phyloP scores from a whole-genome alignment of 2,888 invertebrate genomes.

The Pocota personata region DNA sequence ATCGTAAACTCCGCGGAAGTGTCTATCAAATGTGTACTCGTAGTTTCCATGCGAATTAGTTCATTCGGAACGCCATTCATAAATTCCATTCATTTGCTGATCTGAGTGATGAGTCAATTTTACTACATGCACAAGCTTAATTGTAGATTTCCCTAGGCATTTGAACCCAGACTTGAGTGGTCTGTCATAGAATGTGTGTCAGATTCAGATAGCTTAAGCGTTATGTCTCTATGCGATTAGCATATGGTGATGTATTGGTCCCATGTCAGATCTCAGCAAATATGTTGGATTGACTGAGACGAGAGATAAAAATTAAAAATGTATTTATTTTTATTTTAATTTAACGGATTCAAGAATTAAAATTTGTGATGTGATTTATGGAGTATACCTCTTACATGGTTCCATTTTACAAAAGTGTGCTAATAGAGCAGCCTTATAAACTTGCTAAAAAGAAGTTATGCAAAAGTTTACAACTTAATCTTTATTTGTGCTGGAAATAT shows the following conservation, averaged over 20 bases:
- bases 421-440: not conserved
- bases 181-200: constrained; percentile 27
- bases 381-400: not conserved
- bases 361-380: constrained; percentile 10
- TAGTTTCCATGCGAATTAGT: constrained; percentile 25
- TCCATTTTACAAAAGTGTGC: constrained; percentile 3
- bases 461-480: not conserved
- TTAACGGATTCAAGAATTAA: constrained; percentile 2
- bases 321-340: not conserved
- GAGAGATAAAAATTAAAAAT: not conserved
- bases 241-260: constrained; percentile 15
- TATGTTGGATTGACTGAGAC: not conserved
- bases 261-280: not conserved
- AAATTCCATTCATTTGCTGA: constrained; percentile 53
- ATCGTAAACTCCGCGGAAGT: constrained; percentile 52
- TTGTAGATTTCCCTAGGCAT: constrained; percentile 34
- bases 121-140: constrained; percentile 1
- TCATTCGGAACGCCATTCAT: constrained; percentile 44
- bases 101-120: constrained; percentile 44
- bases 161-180: constrained; percentile 1
- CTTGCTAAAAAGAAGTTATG: not conserved
- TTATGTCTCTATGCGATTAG: constrained; percentile 15
- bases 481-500: not conserved
- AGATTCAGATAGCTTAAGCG: constrained; percentile 32
- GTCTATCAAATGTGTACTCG: constrained; percentile 52